phyloP scores from a whole-genome alignment of 2,888 invertebrate species.

The Noctua janthina region DNA sequence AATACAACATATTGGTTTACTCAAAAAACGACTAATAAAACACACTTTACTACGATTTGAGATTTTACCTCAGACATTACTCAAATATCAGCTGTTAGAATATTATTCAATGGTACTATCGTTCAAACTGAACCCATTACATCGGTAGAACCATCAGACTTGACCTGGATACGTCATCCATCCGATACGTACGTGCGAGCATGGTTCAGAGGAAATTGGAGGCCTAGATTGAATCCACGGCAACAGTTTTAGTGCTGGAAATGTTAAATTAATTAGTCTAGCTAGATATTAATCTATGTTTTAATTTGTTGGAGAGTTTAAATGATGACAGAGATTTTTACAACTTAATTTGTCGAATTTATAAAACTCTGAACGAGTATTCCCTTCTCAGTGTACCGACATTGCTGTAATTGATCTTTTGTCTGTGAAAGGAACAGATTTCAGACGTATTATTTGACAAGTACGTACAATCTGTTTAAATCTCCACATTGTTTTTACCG shows the following conservation, averaged over 20 bases:
- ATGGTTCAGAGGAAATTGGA: conserved; percentile 60
- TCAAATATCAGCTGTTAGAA: neutral
- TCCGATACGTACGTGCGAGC: conserved; percentile 32
- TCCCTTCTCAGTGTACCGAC: neutral
- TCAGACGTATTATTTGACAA: too few species aligned
- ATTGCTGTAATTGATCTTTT: neutral
- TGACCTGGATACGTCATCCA: conserved; percentile 61
- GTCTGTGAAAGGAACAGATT: neutral
- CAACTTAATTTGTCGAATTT: neutral
- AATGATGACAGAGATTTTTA: neutral
- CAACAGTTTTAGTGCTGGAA: conserved; percentile 34
- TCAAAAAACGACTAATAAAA: neutral
- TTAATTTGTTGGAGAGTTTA: conserved; percentile 13
- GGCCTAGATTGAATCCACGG: conserved; percentile 51
- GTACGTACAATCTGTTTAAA: too few species aligned
- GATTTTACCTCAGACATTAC: neutral
- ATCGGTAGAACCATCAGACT: conserved; percentile 7
- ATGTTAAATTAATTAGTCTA: conserved; percentile 23
- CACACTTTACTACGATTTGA: neutral
- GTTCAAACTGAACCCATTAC: conserved; percentile 12
- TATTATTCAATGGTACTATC: neutral
- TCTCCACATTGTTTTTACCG: neutral
- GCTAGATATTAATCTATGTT: neutral
- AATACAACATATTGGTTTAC: neutral
- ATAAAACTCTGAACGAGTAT: neutral